Conservation (phyloP, 2,113 vertebrate genomes). For the Hoplias malabaricus region DNA sequence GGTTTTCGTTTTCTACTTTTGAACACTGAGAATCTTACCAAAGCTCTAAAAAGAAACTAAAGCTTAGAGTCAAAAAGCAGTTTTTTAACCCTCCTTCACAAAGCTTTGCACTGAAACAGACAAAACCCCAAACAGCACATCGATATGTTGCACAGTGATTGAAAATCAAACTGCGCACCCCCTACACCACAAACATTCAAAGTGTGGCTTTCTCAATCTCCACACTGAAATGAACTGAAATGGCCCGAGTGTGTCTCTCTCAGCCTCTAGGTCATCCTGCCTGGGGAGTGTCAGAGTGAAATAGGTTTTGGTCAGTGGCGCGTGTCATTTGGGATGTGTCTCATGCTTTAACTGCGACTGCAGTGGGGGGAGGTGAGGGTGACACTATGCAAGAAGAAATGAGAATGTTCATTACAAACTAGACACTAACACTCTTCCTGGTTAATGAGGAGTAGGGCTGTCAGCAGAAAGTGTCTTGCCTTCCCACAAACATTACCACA, state of each 20-base stretch:
- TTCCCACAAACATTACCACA: constrained; percentile 46
- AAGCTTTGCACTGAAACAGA: neutral
- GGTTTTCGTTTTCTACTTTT: too few relatives aligned
- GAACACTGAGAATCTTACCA: too few relatives aligned
- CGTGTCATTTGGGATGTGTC: constrained; percentile 57
- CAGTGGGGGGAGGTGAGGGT: constrained; percentile 8
- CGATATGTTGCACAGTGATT: neutral
- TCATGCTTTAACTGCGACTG: constrained; percentile 8
- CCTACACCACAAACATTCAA: neutral
- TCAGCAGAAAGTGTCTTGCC: constrained; percentile 56
- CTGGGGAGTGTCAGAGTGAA: constrained; percentile 26
- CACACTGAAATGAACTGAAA: constrained; percentile 21
- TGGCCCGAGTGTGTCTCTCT: constrained; percentile 9
- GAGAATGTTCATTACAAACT: constrained; percentile 62
- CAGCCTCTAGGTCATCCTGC: constrained; percentile 27
- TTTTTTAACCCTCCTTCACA: neutral
- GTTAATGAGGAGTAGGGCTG: constrained; percentile 70
- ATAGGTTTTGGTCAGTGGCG: constrained; percentile 55
- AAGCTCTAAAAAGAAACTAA: neutral
- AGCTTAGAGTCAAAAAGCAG: neutral
- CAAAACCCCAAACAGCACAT: neutral
- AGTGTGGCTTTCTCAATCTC: neutral
- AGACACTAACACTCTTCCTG: constrained; percentile 52
- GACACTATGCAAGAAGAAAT: constrained; percentile 50
- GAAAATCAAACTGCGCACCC: neutral